Evolutionary conservation across 2,797 vertebrate species (phyloP).

Genomic region (Sebastes melanostomus): DNA sequence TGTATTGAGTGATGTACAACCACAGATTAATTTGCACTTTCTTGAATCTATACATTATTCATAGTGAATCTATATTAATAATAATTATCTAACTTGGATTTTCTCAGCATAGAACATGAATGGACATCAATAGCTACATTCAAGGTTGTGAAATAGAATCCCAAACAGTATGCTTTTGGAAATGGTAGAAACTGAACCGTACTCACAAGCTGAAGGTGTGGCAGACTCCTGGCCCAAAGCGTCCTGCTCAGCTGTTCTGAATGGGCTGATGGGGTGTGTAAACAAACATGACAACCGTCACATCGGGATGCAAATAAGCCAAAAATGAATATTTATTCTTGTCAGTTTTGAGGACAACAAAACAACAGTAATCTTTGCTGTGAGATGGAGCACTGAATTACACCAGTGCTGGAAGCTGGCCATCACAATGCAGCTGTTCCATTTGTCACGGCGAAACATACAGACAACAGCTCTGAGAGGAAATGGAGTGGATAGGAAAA

Average conservation of each 20-base stretch:
- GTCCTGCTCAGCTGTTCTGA: neutral
- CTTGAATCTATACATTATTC: neutral
- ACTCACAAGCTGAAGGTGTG: neutral
- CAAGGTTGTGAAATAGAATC: neutral
- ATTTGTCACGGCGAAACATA: slow-evolving; percentile 11
- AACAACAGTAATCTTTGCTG: slow-evolving; percentile 16
- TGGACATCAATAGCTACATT: neutral
- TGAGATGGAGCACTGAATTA: slow-evolving; percentile 9
- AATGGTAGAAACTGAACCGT: neutral
- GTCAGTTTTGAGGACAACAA: slow-evolving; percentile 19
- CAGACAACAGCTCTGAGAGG: neutral
- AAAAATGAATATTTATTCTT: slow-evolving; percentile 5
- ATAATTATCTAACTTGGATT: neutral
- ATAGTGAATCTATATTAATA: neutral
- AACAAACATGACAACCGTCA: slow-evolving; percentile 12
- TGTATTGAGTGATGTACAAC: neutral
- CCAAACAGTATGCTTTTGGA: neutral
- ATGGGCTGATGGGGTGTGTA: neutral
- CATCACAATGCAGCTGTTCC: slow-evolving; percentile 35
- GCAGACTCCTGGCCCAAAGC: neutral
- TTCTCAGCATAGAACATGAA: neutral
- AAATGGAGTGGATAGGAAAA: neutral
- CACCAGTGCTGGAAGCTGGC: slow-evolving; percentile 15
- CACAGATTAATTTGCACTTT: neutral
- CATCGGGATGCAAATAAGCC: slow-evolving; percentile 16